Evolutionary conservation across 2,888 invertebrate genomes (phyloP).

Genomic region (Omphaloscelis lunosa): DNA sequence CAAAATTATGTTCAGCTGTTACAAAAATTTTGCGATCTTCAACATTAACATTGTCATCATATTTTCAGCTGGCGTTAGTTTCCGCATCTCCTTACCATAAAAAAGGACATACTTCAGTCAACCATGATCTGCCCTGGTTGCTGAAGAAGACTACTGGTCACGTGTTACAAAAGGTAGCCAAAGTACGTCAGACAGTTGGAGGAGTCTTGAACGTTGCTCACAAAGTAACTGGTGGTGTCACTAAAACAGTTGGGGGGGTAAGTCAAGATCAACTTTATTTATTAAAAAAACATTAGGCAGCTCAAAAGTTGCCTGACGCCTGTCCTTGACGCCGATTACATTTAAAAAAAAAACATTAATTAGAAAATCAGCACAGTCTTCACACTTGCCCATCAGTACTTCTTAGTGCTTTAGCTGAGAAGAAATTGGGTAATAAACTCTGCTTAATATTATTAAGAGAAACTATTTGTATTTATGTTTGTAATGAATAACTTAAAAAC

Average conservation of each 20-base stretch:
- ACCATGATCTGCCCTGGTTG: neutral
- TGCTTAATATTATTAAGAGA: too few species aligned
- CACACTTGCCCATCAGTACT: too few species aligned
- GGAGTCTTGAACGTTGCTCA: neutral
- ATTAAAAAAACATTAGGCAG: too few species aligned
- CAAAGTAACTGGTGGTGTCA: fast-evolving
- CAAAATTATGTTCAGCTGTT: neutral
- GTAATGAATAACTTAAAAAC: too few species aligned
- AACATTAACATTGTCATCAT: neutral
- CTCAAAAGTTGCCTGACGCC: too few species aligned
- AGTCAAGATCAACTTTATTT: neutral
- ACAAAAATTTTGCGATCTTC: neutral
- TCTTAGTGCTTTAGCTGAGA: too few species aligned
- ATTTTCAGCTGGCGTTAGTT: constrained; percentile 21
- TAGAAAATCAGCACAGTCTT: too few species aligned
- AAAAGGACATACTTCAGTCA: fast-evolving
- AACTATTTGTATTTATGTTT: too few species aligned
- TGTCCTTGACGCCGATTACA: too few species aligned
- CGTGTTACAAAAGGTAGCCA: neutral
- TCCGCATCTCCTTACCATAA: constrained; percentile 6
- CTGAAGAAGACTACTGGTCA: too few species aligned
- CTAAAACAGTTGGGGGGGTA: neutral
- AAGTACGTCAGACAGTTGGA: fast-evolving
- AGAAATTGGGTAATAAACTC: too few species aligned
- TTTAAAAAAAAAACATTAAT: too few species aligned